Conservation (phyloP, 2,888 invertebrate genomes). For the Melanophora roralis region DNA sequence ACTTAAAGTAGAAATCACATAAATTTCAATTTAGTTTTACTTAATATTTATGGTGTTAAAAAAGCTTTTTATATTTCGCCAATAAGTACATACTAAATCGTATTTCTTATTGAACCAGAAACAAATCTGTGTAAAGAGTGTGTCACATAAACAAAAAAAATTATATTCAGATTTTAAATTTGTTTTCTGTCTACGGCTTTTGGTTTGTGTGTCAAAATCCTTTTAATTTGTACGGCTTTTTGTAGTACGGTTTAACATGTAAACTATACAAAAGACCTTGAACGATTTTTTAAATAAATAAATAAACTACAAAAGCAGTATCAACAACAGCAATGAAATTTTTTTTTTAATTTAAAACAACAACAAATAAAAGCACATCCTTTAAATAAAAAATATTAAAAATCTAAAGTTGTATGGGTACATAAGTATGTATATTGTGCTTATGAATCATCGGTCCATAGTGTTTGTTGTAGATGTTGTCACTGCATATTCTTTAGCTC, state of each 20-base stretch:
- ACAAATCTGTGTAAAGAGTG: slow-evolving; percentile 43
- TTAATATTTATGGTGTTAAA: slow-evolving; percentile 59
- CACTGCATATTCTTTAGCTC: too few species aligned
- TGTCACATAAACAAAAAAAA: slow-evolving; percentile 50
- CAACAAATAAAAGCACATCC: slow-evolving; percentile 24
- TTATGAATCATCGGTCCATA: slow-evolving; percentile 54
- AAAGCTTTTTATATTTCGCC: slow-evolving; percentile 24
- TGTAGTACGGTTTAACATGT: slow-evolving; percentile 55
- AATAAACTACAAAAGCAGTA: slow-evolving; percentile 1
- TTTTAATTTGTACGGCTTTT: slow-evolving; percentile 43
- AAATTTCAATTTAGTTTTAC: slow-evolving; percentile 60
- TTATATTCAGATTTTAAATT: slow-evolving; percentile 2
- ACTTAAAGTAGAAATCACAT: slow-evolving; percentile 58
- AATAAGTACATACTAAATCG: not conserved
- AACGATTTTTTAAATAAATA: slow-evolving; percentile 16
- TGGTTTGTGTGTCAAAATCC: slow-evolving; percentile 41
- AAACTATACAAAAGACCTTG: slow-evolving; percentile 62
- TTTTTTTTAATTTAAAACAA: slow-evolving; percentile 28
- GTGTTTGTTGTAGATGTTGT: slow-evolving; percentile 5
- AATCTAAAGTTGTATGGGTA: slow-evolving; percentile 45
- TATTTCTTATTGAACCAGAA: not conserved
- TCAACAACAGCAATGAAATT: slow-evolving; percentile 26
- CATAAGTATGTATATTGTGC: slow-evolving; percentile 51
- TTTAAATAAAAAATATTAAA: slow-evolving; percentile 52
- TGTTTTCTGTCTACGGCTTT: not conserved